Conservation (phyloP, 2,888 invertebrate species). For the Barypeithes pellucidus region DNA sequence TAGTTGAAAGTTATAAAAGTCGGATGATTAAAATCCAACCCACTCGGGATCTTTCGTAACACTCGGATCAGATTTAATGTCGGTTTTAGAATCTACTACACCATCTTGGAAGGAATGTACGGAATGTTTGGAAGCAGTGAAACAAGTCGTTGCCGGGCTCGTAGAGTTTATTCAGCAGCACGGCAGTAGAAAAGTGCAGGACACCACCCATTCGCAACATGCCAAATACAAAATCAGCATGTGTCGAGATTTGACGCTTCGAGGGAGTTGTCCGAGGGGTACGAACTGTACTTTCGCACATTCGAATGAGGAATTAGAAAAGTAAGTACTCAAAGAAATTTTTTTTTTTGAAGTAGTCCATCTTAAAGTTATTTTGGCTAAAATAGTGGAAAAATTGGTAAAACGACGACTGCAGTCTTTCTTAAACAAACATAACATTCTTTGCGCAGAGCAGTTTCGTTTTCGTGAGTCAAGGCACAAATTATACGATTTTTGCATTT, state of each 20-base stretch:
- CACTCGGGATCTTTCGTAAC: too few species aligned
- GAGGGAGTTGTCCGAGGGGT: constrained; percentile 89
- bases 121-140: constrained; percentile 79
- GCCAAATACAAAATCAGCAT: constrained; percentile 92
- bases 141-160: constrained; percentile 82
- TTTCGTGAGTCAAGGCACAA: too few species aligned
- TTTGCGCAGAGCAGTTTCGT: too few species aligned
- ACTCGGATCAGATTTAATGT: not conserved
- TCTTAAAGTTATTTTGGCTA: too few species aligned
- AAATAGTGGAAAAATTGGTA: too few species aligned
- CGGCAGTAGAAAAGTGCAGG: constrained; percentile 78
- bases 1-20: too few species aligned
- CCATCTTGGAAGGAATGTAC: constrained; percentile 79
- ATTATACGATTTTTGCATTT: too few species aligned
- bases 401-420: too few species aligned
- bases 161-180: constrained; percentile 86
- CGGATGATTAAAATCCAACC: too few species aligned
- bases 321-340: too few species aligned
- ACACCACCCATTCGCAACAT: constrained; percentile 75
- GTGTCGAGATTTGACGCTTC: constrained; percentile 87
- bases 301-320: constrained; percentile 91
- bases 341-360: too few species aligned
- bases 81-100: constrained; percentile 73
- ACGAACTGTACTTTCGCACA: constrained; percentile 94
- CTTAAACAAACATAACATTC: too few species aligned